Conservation (phyloP, 2,888 invertebrate genomes). For the Agrochola lychnidis region DNA sequence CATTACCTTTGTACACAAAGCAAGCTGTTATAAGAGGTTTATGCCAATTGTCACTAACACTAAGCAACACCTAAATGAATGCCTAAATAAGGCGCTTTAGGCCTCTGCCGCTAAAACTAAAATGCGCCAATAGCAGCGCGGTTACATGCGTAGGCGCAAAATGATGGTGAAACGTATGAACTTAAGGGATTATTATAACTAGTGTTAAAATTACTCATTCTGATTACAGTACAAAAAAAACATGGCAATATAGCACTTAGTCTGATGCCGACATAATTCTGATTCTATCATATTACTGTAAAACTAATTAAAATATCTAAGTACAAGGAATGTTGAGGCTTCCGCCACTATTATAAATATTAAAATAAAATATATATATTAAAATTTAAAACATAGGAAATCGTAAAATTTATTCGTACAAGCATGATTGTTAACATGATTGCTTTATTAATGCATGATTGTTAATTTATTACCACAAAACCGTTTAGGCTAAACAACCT, state of each 20-base stretch:
- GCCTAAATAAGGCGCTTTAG: background rate
- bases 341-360: slow-evolving; percentile 11
- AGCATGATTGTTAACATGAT: background rate
- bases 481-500: background rate
- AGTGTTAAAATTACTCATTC: slow-evolving; percentile 10
- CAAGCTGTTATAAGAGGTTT: background rate
- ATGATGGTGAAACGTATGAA: background rate
- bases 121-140: background rate
- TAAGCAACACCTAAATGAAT: background rate
- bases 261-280: slow-evolving; percentile 6
- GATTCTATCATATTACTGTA: slow-evolving; percentile 37
- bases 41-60: background rate
- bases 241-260: slow-evolving; percentile 18
- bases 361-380: slow-evolving; percentile 16
- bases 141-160: background rate
- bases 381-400: slow-evolving; percentile 1
- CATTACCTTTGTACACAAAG: background rate
- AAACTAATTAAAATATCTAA: slow-evolving; percentile 53
- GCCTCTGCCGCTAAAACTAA: background rate
- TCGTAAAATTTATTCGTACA: background rate
- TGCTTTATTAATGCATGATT: too few species aligned
- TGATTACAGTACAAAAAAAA: slow-evolving; percentile 13
- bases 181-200: background rate
- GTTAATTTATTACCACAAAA: background rate
- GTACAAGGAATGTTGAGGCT: slow-evolving; percentile 53